These are phyloP conservation scores for Mastigias papua DNA, from an alignment of 30 jellyfish, hydroid and myxozoan genomes.

Conservation along the genomic window DNA sequence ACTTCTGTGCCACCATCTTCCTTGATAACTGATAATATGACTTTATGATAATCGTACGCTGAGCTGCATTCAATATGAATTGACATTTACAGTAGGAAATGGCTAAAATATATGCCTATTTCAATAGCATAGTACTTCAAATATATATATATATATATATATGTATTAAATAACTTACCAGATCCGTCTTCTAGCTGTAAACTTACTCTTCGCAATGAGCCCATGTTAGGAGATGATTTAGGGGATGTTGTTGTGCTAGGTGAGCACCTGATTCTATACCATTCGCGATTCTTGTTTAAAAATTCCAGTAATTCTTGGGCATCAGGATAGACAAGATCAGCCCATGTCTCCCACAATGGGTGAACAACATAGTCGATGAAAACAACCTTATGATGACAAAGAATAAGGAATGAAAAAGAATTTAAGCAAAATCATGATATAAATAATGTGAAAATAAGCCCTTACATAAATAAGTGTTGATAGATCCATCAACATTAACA, in stretches of 20 bases:
- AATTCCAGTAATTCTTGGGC: constrained; percentile 89
- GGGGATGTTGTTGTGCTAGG: constrained; percentile 88
- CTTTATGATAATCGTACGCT: no score
- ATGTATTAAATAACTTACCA: constrained; percentile 16
- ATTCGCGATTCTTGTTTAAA: constrained; percentile 81
- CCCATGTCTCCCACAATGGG: constrained; percentile 99
- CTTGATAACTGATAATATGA: no score
- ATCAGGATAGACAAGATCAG: constrained; percentile 95
- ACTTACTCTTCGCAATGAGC: constrained; percentile 61
- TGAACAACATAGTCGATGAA: constrained; percentile 93
- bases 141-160: no score
- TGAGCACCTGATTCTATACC: constrained; percentile 75
- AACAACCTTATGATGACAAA: constrained; percentile 67
- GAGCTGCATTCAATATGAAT: no score
- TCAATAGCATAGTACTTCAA: no score
- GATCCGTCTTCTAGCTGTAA: constrained; percentile 45
- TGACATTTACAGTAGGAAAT: no score
- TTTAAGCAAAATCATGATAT: no score
- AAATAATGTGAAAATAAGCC: no score
- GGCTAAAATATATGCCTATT: no score
- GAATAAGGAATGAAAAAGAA: background rate
- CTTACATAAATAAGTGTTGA: no score
- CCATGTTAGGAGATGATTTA: constrained; percentile 60
- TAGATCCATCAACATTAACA: no score
- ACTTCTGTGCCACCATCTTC: no score